Evolutionary conservation across 2,888 invertebrate genomes (phyloP), one percentile per base, ranked within the genome.

Genomic region (Himalopsyche kuldschensis): DNA sequence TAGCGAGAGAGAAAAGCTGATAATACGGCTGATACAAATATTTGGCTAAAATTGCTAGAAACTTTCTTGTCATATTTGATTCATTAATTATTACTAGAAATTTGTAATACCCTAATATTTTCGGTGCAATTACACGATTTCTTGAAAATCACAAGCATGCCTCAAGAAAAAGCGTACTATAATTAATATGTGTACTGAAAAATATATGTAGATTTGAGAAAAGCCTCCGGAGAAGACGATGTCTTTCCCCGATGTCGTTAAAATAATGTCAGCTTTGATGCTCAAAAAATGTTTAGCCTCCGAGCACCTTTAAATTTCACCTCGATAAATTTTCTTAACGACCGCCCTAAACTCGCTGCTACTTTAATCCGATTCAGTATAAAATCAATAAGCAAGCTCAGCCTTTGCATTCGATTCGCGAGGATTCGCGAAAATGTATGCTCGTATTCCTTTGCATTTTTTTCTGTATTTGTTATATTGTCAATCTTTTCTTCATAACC

Each of bases 331-430:
- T 69, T 69, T 27, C 69, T 69, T 69, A 69, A 69, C 69, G 69
- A 69, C 69, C 69, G 69, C 27, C 15, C 27, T 69, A 69, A 69
- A 30, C 69, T 27, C 30, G 69, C 69, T 15, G 69, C 69, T 15
- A 69, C 69, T 69, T 41, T 76, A 35, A 76, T 76, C 76, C 76
- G 76, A 76, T 76, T 76, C 76, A 76, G 35, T 76, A 76, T 20
- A 76, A 76, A 76, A 76, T 76, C 76, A 76, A 76, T 76, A 76
- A 76, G 76, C 76, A 32, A 76, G 69, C 27, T 30, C 11, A 11
- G 69, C 30, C 69, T 69, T 69, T 30, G 11, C 27, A 30, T 3
- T 30, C 20, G 30, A 8, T 69, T 41, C 15, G 24, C 27, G 11
- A 69, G 8, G 30, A n/a, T 55, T n/a, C 20, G 55, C 6, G 55